Evolutionary conservation across 2,113 vertebrate genomes (phyloP).

Genomic region (Lasiurus cinereus): DNA sequence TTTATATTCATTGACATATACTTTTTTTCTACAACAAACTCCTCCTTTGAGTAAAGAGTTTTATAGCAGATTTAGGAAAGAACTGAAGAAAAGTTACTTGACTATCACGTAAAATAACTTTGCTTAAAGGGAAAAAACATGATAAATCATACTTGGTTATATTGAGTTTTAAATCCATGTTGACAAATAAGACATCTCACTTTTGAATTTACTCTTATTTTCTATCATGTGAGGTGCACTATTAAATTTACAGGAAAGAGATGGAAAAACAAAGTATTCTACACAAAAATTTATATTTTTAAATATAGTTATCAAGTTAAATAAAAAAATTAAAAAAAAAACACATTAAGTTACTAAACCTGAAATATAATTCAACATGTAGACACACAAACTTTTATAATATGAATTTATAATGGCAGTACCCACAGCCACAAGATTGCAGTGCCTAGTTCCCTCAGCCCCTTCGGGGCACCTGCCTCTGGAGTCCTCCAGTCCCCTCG

Average conservation of each 20-base stretch:
- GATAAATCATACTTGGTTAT: conserved; percentile 3
- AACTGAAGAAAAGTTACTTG: conserved; percentile 42
- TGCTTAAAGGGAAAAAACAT: conserved; percentile 42
- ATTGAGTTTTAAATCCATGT: conserved; percentile 5
- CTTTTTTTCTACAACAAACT: conserved; percentile 44
- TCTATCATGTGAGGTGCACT: neutral
- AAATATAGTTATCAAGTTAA: neutral
- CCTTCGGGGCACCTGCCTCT: no score
- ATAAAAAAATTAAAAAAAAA: neutral
- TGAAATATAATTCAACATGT: neutral
- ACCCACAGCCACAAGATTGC: no score
- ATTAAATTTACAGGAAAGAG: conserved; percentile 18
- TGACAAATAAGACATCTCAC: conserved; percentile 14
- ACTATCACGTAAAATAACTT: neutral
- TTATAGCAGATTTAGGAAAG: conserved; percentile 40
- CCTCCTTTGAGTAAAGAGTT: neutral
- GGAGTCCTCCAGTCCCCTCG: no score
- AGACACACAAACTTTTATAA: neutral
- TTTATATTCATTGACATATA: conserved; percentile 45
- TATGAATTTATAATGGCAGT: neutral
- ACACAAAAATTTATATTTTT: neutral
- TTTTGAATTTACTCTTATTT: conserved; percentile 45
- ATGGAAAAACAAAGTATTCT: neutral
- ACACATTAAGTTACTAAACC: neutral
- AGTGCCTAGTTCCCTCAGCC: no score